These are phyloP conservation scores for Carapus acus DNA, from an alignment of 2,797 vertebrate genomes.

Conservation along the genomic window DNA sequence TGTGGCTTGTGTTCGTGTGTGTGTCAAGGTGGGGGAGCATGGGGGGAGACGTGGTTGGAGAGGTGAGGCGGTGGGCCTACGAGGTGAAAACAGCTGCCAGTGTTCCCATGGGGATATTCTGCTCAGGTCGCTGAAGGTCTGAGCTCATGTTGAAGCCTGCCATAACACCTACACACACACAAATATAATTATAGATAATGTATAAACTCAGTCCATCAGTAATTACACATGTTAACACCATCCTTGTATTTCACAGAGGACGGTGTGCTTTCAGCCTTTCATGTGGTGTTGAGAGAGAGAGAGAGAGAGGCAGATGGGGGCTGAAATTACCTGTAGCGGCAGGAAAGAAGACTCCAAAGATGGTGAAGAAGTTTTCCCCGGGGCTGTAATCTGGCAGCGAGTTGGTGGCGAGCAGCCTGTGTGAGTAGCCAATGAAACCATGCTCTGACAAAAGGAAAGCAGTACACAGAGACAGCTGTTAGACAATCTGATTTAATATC, in stretches of 20 bases:
- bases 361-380: slow-evolving; percentile 91
- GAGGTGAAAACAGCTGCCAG: slow-evolving; percentile 91
- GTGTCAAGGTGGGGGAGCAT: slow-evolving; percentile 3
- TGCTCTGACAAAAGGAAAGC: slow-evolving; percentile 70
- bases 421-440: slow-evolving; percentile 87
- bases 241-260: background rate
- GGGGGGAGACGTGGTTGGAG: background rate
- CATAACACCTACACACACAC: slow-evolving; percentile 85
- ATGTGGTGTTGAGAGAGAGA: background rate
- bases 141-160: slow-evolving; percentile 98
- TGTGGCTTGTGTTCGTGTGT: slow-evolving; percentile 20
- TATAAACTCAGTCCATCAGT: slow-evolving; percentile 9
- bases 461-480: slow-evolving; percentile 7
- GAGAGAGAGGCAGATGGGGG: too few relatives aligned
- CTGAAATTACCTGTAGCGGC: slow-evolving; percentile 97
- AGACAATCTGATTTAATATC: background rate
- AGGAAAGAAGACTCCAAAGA: slow-evolving; percentile 97
- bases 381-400: slow-evolving; percentile 82
- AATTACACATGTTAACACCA: background rate
- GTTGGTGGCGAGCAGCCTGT: slow-evolving; percentile 81
- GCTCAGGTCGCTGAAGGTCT: slow-evolving; percentile 86
- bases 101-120: slow-evolving; percentile 90
- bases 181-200: slow-evolving; percentile 22
- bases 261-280: background rate
- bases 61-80: slow-evolving; percentile 70